Evolutionary conservation across 2,797 vertebrate species (phyloP), one percentile per base, ranked within the genome.

Genomic region (Esox lucius): DNA sequence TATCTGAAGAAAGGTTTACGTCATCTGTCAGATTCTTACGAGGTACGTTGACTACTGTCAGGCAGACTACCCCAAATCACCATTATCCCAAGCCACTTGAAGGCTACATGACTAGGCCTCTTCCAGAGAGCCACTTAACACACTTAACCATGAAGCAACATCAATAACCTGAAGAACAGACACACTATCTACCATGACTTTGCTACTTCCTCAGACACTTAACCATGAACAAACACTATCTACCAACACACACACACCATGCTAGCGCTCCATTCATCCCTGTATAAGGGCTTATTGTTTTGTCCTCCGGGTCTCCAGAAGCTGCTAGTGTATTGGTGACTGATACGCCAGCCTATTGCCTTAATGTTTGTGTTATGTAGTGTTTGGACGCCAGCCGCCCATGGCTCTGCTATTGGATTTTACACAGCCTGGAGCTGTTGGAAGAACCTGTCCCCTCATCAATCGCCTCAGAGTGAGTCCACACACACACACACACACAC

Each of bases 1-100:
- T 99, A 98, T 89, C 93, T 99, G 86, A 98, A 97, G 90, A 96
- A 96, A 91, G 98, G 98, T 70, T 95, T 99, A 86, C 95, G 96
- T 74, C 94, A 98, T 78, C 91, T 99, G 78, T 97, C 96, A 0
- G 96, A 98, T 13, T 94, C 96, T 19, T 98, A 98, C 0, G 96
- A 98, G 97, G 98, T 99, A 95, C 22, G 7, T 70, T 35, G 33
- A 35, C 33, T 35, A 35, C 33, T 35, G 33, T 35, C 33, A 35
- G 33, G 5, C 5, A 35, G 33, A 35, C 33, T 35, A 5, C 33
- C 2, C 33, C 33, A 2, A 35, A 5, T 35, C 33, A 5, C 33
- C 33, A 35, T 35, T 2, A 35, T 5, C 33, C 35, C 33, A 35
- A 35, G 33, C 33, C 33, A 35, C 33, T 35, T 35, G 33, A 35